A percentile compares a stretch with the other conserved stretches of the same genome.
Evolutionary conservation across 2,888 invertebrate genomes (phyloP).

Genomic region (Thereva unica): DNA sequence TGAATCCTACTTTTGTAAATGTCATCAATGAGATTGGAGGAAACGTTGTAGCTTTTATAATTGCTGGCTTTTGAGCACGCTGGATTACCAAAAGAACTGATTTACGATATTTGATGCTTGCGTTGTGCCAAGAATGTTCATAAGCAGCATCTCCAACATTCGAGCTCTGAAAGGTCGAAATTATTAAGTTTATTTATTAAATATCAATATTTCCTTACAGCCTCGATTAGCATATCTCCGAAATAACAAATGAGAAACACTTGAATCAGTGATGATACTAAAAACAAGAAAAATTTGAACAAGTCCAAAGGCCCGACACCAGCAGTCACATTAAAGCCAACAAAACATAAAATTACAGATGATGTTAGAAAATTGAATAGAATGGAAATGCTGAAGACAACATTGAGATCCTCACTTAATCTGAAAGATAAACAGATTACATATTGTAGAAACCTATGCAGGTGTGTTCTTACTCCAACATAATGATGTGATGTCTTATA

Average conservation of each 20-base stretch:
- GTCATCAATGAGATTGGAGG: constrained; percentile 51
- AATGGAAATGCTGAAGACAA: constrained; percentile 51
- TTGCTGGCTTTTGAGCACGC: constrained; percentile 50
- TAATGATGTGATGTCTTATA: constrained; percentile 48
- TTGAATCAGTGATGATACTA: constrained; percentile 50
- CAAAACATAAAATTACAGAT: constrained; percentile 52
- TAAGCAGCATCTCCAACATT: constrained; percentile 49
- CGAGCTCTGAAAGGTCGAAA: constrained; percentile 46
- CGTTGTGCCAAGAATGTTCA: constrained; percentile 50
- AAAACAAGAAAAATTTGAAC: constrained; percentile 49
- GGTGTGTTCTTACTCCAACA: constrained; percentile 42
- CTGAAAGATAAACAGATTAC: constrained; percentile 31
- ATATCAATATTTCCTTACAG: constrained; percentile 45
- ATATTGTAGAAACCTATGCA: not conserved
- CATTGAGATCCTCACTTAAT: constrained; percentile 47
- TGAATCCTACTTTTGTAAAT: constrained; percentile 50
- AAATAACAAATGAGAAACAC: constrained; percentile 50
- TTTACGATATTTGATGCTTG: constrained; percentile 46
- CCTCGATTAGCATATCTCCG: constrained; percentile 49
- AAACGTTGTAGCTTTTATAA: constrained; percentile 51
- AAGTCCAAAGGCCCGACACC: constrained; percentile 47
- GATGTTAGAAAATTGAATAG: constrained; percentile 51
- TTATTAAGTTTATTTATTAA: not conserved
- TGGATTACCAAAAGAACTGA: constrained; percentile 48
- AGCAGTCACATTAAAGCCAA: constrained; percentile 53